Evolutionary conservation across 2,113 vertebrate species (phyloP).

Genomic region (Hippopotamus amphibius): DNA sequence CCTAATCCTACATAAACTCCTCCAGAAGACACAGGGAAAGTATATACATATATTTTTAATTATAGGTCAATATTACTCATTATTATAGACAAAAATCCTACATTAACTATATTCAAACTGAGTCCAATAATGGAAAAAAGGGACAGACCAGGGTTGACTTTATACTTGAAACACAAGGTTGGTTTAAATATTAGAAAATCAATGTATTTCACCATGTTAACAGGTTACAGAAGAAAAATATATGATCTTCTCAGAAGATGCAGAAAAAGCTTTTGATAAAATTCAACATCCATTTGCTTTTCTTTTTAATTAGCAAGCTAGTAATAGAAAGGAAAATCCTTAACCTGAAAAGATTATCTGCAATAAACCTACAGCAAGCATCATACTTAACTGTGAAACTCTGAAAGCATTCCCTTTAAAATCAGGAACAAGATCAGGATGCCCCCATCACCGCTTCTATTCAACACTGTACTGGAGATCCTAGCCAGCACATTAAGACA

Average conservation of each 20-base stretch:
- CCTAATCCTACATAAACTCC: slow-evolving; percentile 38
- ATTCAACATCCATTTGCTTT: slow-evolving; percentile 51
- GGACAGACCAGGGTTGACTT: neutral
- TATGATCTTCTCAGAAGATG: slow-evolving; percentile 37
- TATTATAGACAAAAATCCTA: slow-evolving; percentile 43
- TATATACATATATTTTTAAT: neutral
- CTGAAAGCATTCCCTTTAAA: slow-evolving; percentile 77
- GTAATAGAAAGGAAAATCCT: slow-evolving; percentile 46
- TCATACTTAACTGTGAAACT: slow-evolving; percentile 77
- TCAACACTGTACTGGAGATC: slow-evolving; percentile 73
- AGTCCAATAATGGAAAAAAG: neutral
- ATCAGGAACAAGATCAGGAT: slow-evolving; percentile 74
- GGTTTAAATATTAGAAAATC: slow-evolving; percentile 17
- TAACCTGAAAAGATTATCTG: slow-evolving; percentile 68
- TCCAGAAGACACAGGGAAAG: slow-evolving; percentile 16
- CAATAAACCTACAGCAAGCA: slow-evolving; percentile 71
- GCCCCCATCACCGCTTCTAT: slow-evolving; percentile 71
- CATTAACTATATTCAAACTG: slow-evolving; percentile 45
- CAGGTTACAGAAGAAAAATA: slow-evolving; percentile 59
- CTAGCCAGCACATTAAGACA: slow-evolving; percentile 74
- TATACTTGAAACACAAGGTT: slow-evolving; percentile 30
- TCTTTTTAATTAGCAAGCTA: slow-evolving; percentile 16
- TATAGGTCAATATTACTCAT: slow-evolving; percentile 1
- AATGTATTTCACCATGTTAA: slow-evolving; percentile 13
- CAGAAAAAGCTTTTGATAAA: slow-evolving; percentile 49